phyloP scores from a whole-genome alignment of 23 tunicate genomes.

The Trididemnum nubilum region DNA sequence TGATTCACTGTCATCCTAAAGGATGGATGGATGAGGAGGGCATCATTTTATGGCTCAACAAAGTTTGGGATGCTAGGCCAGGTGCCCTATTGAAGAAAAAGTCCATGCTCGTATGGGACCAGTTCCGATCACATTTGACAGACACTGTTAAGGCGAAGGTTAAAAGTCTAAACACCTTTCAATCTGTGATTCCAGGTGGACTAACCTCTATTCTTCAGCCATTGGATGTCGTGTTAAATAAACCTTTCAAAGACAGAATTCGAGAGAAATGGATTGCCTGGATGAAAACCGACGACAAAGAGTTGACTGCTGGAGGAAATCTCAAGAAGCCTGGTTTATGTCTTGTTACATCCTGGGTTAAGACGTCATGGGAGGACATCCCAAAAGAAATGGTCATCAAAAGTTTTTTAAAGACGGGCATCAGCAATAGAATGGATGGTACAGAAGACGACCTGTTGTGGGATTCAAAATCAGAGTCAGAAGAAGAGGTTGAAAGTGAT shows the following conservation, averaged over 20 bases:
- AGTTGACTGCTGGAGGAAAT: not conserved
- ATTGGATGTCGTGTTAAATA: slow-evolving; percentile 31
- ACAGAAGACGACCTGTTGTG: slow-evolving; percentile 18
- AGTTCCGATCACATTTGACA: slow-evolving; percentile 13
- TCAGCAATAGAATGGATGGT: slow-evolving; percentile 10
- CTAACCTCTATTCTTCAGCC: slow-evolving; percentile 30
- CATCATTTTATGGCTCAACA: slow-evolving; percentile 9
- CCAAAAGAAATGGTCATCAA: slow-evolving; percentile 6
- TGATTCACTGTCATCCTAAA: slow-evolving; percentile 9
- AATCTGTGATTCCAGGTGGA: slow-evolving; percentile 41
- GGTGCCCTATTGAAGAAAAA: slow-evolving; percentile 21
- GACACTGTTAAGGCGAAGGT: slow-evolving; percentile 12
- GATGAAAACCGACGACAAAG: slow-evolving; percentile 8
- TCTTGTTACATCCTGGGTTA: slow-evolving; percentile 21
- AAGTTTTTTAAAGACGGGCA: slow-evolving; percentile 4
- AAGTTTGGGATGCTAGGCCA: slow-evolving; percentile 20
- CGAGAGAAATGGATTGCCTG: not conserved
- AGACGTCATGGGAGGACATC: slow-evolving; percentile 10
- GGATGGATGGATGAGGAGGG: slow-evolving; percentile 30
- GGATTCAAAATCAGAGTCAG: no score
- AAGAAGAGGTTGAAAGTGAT: no score
- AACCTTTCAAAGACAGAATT: slow-evolving; percentile 31
- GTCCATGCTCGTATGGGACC: slow-evolving; percentile 21
- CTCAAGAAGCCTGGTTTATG: slow-evolving; percentile 9
- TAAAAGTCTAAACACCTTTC: not conserved